phyloP scores from a whole-genome alignment of 1,140 invertebrate genomes.

The Rhagoletis pomonella region DNA sequence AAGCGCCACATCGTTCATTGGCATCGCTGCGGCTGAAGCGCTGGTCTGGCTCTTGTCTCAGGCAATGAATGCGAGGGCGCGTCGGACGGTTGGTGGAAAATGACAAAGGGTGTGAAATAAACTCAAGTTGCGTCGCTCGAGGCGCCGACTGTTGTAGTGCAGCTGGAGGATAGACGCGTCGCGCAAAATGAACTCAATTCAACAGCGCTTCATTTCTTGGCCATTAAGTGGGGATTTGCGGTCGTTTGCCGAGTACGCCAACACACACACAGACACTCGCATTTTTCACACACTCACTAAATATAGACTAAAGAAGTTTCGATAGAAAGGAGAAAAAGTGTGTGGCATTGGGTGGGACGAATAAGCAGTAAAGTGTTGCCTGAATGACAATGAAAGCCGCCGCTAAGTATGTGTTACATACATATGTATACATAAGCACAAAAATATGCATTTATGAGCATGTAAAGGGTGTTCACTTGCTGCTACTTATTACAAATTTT shows the following conservation, averaged over 20 bases:
- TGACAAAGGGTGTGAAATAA: background rate
- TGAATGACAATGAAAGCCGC: constrained; percentile 39
- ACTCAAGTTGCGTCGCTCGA: background rate
- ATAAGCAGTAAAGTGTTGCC: constrained; percentile 27
- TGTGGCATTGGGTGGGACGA: background rate
- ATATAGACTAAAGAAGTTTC: background rate
- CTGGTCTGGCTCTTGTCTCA: background rate
- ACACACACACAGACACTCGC: background rate
- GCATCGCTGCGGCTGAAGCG: background rate
- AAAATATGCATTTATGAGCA: background rate
- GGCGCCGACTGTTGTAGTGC: background rate
- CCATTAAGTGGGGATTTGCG: constrained; percentile 48
- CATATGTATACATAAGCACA: background rate
- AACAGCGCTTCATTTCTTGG: constrained; percentile 30
- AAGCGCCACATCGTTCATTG: constrained; percentile 7
- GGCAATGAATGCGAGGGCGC: background rate
- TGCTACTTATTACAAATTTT: background rate
- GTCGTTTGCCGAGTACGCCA: constrained; percentile 12
- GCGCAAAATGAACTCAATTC: constrained; percentile 6
- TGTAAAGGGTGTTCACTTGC: constrained; percentile 30
- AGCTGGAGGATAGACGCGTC: background rate
- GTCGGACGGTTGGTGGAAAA: background rate
- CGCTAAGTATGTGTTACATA: background rate
- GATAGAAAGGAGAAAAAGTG: background rate
- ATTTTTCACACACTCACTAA: constrained; percentile 24